Conservation (phyloP, 2,113 vertebrate genomes). For the Oncorhynchus tshawytscha region DNA sequence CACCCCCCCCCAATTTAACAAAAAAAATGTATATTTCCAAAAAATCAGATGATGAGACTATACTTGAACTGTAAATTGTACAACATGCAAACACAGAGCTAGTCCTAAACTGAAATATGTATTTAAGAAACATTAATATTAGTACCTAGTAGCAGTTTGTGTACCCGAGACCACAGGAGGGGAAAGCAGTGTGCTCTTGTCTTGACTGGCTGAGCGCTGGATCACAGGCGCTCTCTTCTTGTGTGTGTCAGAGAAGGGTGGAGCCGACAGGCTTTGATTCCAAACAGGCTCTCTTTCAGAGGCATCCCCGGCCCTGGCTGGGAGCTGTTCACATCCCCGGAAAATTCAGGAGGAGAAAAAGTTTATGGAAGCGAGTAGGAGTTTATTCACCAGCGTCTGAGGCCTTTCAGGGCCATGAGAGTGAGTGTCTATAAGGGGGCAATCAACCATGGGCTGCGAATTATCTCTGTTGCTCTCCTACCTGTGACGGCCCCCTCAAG, state of each 20-base stretch:
- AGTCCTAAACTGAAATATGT: too few relatives aligned
- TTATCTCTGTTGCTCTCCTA: constrained; percentile 93
- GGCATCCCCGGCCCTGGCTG: not conserved
- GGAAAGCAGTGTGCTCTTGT: not conserved
- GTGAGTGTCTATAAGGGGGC: constrained; percentile 86
- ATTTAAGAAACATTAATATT: too few relatives aligned
- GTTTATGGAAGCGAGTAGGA: constrained; percentile 91
- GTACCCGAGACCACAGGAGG: not conserved
- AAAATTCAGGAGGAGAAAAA: constrained; percentile 91
- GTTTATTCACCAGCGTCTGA: constrained; percentile 88
- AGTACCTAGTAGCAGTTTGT: not conserved
- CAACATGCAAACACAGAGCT: too few relatives aligned
- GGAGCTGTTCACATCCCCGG: constrained; percentile 89
- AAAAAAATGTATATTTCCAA: not conserved
- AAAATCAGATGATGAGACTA: not conserved
- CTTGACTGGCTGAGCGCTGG: not conserved
- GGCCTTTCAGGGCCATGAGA: constrained; percentile 85
- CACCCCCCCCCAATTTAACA: not conserved
- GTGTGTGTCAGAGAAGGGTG: not conserved
- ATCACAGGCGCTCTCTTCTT: not conserved
- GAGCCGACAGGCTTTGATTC: not conserved
- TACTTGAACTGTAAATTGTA: not conserved
- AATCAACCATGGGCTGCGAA: constrained; percentile 94
- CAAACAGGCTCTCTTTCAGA: constrained; percentile 2
- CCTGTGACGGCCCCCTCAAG: constrained; percentile 94